phyloP scores from a whole-genome alignment of 2,797 vertebrate genomes.

The Pangasius macronema region DNA sequence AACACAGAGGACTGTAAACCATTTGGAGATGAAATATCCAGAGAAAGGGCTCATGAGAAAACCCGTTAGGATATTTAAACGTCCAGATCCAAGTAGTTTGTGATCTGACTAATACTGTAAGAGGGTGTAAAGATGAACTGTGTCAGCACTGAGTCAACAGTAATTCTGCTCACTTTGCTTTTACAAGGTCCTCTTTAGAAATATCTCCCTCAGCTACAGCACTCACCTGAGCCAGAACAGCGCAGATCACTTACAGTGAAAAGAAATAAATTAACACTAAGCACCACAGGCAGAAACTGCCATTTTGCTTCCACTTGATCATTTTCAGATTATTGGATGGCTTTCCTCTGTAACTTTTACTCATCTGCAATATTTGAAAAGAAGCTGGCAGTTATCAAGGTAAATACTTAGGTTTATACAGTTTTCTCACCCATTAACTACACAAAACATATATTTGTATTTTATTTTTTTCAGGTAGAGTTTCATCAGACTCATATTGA shows the following conservation, averaged over 20 bases:
- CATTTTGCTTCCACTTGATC: not conserved
- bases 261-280: not conserved
- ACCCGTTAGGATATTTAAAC: not conserved
- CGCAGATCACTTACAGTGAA: slow-evolving; percentile 82
- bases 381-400: not conserved
- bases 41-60: not conserved
- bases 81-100: not conserved
- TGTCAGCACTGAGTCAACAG: slow-evolving; percentile 22
- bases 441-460: not conserved
- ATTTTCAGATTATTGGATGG: not conserved
- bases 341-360: not conserved
- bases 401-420: not conserved
- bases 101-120: not conserved
- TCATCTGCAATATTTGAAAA: not conserved
- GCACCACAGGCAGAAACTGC: not conserved
- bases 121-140: slow-evolving; percentile 7
- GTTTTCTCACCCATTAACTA: not conserved
- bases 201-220: slow-evolving; percentile 71
- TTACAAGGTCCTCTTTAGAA: slow-evolving; percentile 68
- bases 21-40: not conserved
- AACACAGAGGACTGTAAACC: not conserved
- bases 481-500: not conserved
- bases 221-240: slow-evolving; percentile 77
- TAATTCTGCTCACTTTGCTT: slow-evolving; percentile 84
- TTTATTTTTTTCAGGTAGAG: not conserved